These are phyloP conservation scores for Trachelus tabidus DNA, from an alignment of 2,888 invertebrate species.

Conservation along the genomic window DNA sequence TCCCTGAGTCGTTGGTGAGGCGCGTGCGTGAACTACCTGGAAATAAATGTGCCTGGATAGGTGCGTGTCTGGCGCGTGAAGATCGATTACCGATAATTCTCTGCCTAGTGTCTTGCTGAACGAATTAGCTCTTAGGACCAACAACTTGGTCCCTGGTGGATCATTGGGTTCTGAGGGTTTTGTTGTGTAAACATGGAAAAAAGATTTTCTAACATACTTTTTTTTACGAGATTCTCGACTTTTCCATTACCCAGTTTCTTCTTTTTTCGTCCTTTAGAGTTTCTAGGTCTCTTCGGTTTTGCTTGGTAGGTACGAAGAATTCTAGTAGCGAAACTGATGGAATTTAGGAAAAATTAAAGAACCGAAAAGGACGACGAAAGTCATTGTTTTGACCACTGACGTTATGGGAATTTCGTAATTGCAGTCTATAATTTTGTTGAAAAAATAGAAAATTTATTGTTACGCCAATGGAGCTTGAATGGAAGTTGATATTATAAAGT, in stretches of 20 bases:
- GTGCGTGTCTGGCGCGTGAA: neutral
- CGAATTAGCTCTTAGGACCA: neutral
- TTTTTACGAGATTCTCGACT: neutral
- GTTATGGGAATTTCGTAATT: too few relatives aligned
- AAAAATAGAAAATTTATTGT: too few relatives aligned
- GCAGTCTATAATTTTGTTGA: too few relatives aligned
- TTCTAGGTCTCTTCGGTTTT: neutral
- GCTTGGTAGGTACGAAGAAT: neutral
- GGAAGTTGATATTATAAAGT: too few relatives aligned
- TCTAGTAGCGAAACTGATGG: neutral
- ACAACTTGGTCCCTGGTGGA: neutral
- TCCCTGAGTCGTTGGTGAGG: neutral
- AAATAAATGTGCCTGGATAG: neutral
- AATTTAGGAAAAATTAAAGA: neutral
- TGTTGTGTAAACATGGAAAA: neutral
- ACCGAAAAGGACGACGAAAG: too few relatives aligned
- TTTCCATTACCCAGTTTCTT: neutral
- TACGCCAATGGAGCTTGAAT: too few relatives aligned
- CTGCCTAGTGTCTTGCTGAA: neutral
- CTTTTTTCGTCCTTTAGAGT: neutral
- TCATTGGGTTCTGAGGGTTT: neutral
- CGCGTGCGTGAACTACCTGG: neutral
- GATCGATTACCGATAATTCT: neutral
- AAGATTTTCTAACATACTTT: neutral
- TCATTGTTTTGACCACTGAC: too few relatives aligned